Evolutionary conservation across 1,140 invertebrate species (phyloP).

Genomic region (Battus philenor): DNA sequence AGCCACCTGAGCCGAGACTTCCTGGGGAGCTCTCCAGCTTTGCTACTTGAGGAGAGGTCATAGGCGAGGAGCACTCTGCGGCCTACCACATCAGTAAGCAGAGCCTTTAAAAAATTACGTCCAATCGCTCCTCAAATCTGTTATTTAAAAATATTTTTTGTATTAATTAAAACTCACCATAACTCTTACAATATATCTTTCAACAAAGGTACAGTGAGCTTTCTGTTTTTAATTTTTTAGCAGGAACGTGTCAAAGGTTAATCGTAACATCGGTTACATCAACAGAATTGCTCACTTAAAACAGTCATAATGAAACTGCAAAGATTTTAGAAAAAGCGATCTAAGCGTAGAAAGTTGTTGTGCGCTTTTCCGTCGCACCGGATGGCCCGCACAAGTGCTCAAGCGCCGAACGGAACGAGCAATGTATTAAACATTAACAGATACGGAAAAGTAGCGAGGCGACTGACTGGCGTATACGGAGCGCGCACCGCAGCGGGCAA

Average conservation of each 20-base stretch:
- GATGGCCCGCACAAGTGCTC: constrained; percentile 24
- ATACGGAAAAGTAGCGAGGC: constrained; percentile 61
- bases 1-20: no score
- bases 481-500: constrained; percentile 67
- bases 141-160: no score
- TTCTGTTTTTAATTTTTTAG: no score
- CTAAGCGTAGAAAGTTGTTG: constrained; percentile 45
- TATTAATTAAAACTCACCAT: no score
- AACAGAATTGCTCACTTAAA: constrained; percentile 40
- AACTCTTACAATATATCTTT: no score
- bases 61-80: no score
- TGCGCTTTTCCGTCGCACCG: constrained; percentile 43
- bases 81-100: no score
- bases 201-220: no score
- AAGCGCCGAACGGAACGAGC: constrained; percentile 33
- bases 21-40: constrained; percentile 5
- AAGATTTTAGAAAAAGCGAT: constrained; percentile 45
- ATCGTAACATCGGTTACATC: constrained; percentile 35
- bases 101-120: no score
- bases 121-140: no score
- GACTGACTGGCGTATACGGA: constrained; percentile 63
- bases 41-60: no score
- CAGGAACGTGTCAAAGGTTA: constrained; percentile 20
- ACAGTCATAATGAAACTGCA: constrained; percentile 48
- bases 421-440: constrained; percentile 71